These are phyloP conservation scores for Mya arenaria DNA, from an alignment of 1,140 invertebrate species.

Conservation along the genomic window DNA sequence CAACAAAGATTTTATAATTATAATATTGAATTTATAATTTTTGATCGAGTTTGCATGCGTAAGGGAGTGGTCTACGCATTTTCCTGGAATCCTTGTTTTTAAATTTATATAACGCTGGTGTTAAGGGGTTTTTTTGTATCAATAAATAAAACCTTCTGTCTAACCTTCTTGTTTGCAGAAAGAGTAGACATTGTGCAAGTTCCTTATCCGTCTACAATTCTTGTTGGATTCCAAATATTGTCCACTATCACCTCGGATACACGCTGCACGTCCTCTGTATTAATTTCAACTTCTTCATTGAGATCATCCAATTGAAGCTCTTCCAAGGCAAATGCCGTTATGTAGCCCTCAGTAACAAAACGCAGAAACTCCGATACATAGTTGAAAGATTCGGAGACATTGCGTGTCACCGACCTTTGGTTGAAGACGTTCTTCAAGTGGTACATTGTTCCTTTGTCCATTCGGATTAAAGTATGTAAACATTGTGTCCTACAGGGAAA, in stretches of 20 bases:
- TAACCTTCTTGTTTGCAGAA: constrained; percentile 18
- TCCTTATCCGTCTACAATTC: background rate
- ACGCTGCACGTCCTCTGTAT: background rate
- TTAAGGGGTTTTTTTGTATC: too few relatives aligned
- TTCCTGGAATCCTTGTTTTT: too few relatives aligned
- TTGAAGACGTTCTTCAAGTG: constrained; percentile 1
- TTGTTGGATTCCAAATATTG: constrained; percentile 1
- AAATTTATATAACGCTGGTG: too few relatives aligned
- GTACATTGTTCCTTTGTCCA: background rate
- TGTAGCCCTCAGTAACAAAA: background rate
- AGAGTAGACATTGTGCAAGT: background rate
- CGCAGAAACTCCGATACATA: background rate
- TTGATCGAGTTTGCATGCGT: too few relatives aligned
- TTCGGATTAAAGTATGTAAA: background rate
- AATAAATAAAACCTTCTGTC: too few relatives aligned
- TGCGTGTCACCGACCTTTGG: background rate
- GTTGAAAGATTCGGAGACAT: constrained; percentile 9
- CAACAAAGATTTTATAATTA: too few relatives aligned
- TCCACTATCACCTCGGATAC: background rate
- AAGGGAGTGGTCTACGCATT: too few relatives aligned
- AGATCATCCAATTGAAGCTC: background rate
- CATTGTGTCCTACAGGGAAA: background rate
- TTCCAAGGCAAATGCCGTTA: background rate
- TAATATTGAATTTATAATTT: too few relatives aligned
- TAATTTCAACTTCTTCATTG: background rate